Percentiles rank a stretch among this genome's conserved stretches.
Conservation (phyloP, 2,113 vertebrate genomes). For the Hipposideros armiger region DNA sequence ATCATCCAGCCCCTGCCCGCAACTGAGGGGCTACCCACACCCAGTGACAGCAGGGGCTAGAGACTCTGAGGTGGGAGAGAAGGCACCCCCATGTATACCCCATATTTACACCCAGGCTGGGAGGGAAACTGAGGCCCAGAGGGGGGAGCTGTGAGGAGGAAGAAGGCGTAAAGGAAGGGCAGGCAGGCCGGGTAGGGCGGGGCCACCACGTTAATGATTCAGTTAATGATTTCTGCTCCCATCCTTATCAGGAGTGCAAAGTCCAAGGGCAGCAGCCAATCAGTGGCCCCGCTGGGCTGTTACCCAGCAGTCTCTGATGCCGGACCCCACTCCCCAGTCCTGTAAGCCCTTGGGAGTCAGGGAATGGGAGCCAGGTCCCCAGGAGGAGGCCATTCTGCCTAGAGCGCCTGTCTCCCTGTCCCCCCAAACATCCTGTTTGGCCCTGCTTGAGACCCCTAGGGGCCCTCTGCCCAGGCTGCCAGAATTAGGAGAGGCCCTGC, state of each 20-base stretch:
- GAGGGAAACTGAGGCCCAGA: conserved; percentile 67
- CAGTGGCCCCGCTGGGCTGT: conserved; percentile 35
- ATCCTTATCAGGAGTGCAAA: conserved; percentile 89
- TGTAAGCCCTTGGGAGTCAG: neutral
- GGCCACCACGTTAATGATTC: conserved; percentile 88
- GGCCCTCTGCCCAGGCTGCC: neutral
- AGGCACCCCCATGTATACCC: neutral
- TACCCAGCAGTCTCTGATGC: conserved; percentile 76
- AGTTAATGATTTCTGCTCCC: conserved; percentile 81
- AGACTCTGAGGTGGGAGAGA: neutral
- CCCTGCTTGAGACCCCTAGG: neutral
- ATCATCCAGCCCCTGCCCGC: accelerated
- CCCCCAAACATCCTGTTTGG: neutral
- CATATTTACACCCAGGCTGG: neutral
- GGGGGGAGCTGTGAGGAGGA: neutral
- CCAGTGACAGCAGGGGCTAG: neutral
- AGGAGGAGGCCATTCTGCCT: neutral
- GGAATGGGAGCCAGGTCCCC: neutral
- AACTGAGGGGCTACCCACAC: accelerated
- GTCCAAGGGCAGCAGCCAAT: conserved; percentile 85
- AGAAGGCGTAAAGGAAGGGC: conserved; percentile 48
- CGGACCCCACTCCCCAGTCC: neutral
- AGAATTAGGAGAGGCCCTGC: neutral
- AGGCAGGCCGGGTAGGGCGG: conserved; percentile 43
- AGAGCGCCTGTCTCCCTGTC: neutral